A percentile compares a stretch with the other conserved stretches of the same genome.
Evolutionary conservation across 2,888 invertebrate species (phyloP).

Genomic region (Drosophila birchii): DNA sequence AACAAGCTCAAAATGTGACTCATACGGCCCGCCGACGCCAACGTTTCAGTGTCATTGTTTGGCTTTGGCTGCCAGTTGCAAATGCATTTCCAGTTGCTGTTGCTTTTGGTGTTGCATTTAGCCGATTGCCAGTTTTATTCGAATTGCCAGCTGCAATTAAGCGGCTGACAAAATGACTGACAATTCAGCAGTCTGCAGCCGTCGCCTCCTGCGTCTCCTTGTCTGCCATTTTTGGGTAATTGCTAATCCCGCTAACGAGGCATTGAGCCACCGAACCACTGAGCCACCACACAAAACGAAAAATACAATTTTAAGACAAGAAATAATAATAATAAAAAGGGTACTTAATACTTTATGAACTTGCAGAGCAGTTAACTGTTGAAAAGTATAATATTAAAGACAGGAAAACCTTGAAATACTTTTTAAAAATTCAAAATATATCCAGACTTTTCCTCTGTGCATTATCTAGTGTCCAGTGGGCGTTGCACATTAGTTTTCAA

Average conservation of each 20-base stretch:
- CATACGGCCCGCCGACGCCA: conserved; percentile 46
- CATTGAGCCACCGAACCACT: conserved; percentile 32
- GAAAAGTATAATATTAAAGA: too few species aligned
- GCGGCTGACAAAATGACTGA: conserved; percentile 78
- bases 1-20: conserved; percentile 38
- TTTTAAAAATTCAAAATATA: background rate
- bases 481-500: conserved; percentile 77
- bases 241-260: conserved; percentile 80
- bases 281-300: background rate
- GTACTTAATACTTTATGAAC: background rate
- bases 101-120: conserved; percentile 12
- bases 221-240: conserved; percentile 67
- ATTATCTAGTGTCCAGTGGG: conserved; percentile 67
- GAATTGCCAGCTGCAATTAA: conserved; percentile 74
- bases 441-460: background rate
- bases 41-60: conserved; percentile 57
- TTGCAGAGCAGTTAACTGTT: background rate
- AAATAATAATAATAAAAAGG: background rate
- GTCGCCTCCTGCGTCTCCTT: conserved; percentile 32
- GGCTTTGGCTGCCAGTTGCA: conserved; percentile 49
- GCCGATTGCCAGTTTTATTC: conserved; percentile 41
- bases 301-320: background rate
- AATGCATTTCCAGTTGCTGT: conserved; percentile 1
- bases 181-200: conserved; percentile 60
- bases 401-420: background rate